phyloP scores from a whole-genome alignment of 2,113 vertebrate genomes.

The Rattus rattus region DNA sequence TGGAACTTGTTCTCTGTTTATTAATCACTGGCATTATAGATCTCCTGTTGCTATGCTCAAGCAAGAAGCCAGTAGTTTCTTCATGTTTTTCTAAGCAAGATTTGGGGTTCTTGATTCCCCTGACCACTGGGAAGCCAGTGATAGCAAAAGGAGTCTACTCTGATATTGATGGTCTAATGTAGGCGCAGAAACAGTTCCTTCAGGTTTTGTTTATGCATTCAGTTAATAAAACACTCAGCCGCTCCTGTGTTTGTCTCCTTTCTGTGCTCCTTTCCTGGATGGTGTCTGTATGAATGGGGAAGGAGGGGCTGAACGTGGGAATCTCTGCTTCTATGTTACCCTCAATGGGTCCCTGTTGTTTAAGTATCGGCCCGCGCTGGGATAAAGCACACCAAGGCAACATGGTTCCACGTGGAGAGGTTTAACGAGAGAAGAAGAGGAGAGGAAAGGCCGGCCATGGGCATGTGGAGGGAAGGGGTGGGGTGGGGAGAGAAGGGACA shows the following conservation, averaged over 20 bases:
- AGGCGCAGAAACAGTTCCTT: neutral
- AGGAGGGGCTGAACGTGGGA: accelerated
- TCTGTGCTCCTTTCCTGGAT: neutral
- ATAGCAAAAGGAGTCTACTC: neutral
- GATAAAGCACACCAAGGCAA: too few relatives aligned
- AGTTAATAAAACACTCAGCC: neutral
- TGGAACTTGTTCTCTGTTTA: neutral
- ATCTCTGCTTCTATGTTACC: neutral
- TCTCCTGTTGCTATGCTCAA: neutral
- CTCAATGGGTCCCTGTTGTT: neutral
- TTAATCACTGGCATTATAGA: neutral
- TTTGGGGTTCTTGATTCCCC: neutral
- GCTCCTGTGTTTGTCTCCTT: neutral
- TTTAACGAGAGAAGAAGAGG: too few relatives aligned
- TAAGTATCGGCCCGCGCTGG: too few relatives aligned
- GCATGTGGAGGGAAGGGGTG: too few relatives aligned
- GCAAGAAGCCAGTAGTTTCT: neutral
- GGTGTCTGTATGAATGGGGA: neutral
- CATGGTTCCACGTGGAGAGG: too few relatives aligned
- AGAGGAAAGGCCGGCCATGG: too few relatives aligned
- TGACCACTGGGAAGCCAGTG: neutral
- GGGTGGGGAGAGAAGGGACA: too few relatives aligned
- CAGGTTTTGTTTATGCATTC: neutral
- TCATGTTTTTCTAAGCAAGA: neutral
- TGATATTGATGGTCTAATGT: neutral